Percentiles rank a stretch among this genome's conserved stretches.
Evolutionary conservation across 2,797 vertebrate species (phyloP).

Genomic region (Amazona ochrocephala): DNA sequence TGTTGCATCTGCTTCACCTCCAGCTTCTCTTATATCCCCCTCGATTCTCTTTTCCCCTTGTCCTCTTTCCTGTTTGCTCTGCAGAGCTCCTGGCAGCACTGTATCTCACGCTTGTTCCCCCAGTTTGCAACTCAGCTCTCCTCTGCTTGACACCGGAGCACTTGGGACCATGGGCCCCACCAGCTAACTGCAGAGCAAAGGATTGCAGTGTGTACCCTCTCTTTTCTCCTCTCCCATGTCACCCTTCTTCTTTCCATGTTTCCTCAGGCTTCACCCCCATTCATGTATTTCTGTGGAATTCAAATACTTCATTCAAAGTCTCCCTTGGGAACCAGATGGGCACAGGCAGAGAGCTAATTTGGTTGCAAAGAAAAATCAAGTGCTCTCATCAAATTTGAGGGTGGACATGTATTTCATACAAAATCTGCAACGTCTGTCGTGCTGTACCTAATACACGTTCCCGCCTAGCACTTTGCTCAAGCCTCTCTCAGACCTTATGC

Average conservation of each 20-base stretch:
- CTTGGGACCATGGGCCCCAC: not conserved
- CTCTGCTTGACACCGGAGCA: accelerated
- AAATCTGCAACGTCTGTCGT: not conserved
- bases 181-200: not conserved
- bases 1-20: accelerated
- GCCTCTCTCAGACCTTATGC: not conserved
- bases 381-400: not conserved
- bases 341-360: not conserved
- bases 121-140: not conserved
- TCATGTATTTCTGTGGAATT: not conserved
- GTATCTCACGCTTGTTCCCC: accelerated
- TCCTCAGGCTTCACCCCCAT: not conserved
- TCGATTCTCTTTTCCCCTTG: not conserved
- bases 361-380: not conserved
- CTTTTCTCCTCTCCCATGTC: not conserved
- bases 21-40: not conserved
- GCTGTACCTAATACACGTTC: not conserved
- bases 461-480: accelerated
- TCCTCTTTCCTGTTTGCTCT: accelerated
- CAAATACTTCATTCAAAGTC: not conserved
- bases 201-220: accelerated
- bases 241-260: not conserved
- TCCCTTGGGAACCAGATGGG: not conserved
- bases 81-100: not conserved
- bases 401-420: not conserved